Conservation (phyloP, 2,797 vertebrate genomes). For the Melanotaenia boesemani region DNA sequence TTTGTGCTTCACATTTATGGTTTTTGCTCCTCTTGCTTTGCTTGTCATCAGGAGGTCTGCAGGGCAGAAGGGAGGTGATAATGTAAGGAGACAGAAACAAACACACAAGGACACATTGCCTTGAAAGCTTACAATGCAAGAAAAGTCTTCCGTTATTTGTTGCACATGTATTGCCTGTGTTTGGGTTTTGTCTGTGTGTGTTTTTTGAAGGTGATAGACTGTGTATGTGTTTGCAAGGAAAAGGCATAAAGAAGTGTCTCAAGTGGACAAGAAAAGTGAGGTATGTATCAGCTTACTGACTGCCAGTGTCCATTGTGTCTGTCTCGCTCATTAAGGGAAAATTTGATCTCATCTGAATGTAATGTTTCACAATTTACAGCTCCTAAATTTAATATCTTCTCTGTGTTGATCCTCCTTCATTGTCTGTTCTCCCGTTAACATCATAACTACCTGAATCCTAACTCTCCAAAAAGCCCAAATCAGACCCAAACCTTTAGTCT, state of each 20-base stretch:
- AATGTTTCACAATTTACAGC: conserved; percentile 22
- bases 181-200: conserved; percentile 1
- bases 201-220: conserved; percentile 23
- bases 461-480: conserved; percentile 32
- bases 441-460: conserved; percentile 46
- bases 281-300: background rate
- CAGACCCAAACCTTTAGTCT: conserved; percentile 23
- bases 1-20: conserved; percentile 54
- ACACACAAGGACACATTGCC: background rate
- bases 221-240: background rate
- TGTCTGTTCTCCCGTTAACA: conserved; percentile 21
- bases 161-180: background rate
- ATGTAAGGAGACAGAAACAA: conserved; percentile 51
- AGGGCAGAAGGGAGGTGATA: conserved; percentile 42
- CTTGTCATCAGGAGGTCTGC: conserved; percentile 57
- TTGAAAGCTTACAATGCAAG: conserved; percentile 11
- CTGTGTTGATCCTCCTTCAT: background rate
- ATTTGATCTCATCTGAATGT: conserved; percentile 27
- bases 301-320: conserved; percentile 11
- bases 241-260: background rate
- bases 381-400: conserved; percentile 34
- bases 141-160: background rate
- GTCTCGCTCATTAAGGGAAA: conserved; percentile 26
- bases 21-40: conserved; percentile 37
- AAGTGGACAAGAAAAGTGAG: background rate